These are phyloP conservation scores for Erannis defoliaria DNA, from an alignment of 2,888 invertebrate genomes.

Conservation along the genomic window DNA sequence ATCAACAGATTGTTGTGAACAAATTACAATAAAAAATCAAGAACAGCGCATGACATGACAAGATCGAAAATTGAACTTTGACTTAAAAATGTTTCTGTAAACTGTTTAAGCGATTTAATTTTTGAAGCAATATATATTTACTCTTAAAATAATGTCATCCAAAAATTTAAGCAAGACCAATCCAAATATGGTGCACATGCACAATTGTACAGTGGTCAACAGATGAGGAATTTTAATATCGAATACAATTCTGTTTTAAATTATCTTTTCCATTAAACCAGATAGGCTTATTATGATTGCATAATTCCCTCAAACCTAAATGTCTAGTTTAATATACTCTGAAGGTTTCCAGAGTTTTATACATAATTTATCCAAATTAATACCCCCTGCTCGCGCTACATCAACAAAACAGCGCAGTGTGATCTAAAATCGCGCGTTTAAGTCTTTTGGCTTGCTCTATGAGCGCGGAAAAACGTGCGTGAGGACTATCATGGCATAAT, in stretches of 20 bases:
- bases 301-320: no score
- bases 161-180: constrained; percentile 2
- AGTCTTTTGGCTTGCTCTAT: constrained; percentile 30
- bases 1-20: constrained; percentile 47
- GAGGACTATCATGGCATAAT: not conserved
- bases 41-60: constrained; percentile 31
- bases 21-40: constrained; percentile 44
- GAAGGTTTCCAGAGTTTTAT: no score
- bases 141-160: constrained; percentile 11
- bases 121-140: constrained; percentile 5
- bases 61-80: constrained; percentile 37
- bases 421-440: constrained; percentile 28
- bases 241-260: not conserved
- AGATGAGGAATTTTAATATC: not conserved
- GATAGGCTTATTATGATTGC: no score
- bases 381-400: no score
- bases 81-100: constrained; percentile 13
- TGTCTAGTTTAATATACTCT: not conserved
- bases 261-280: no score
- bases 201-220: no score
- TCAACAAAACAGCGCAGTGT: not conserved
- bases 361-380: no score
- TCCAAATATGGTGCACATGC: constrained; percentile 15
- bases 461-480: not conserved
- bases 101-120: constrained; percentile 14